phyloP scores from a whole-genome alignment of 2,888 invertebrate genomes.

The Doris montereyensis region DNA sequence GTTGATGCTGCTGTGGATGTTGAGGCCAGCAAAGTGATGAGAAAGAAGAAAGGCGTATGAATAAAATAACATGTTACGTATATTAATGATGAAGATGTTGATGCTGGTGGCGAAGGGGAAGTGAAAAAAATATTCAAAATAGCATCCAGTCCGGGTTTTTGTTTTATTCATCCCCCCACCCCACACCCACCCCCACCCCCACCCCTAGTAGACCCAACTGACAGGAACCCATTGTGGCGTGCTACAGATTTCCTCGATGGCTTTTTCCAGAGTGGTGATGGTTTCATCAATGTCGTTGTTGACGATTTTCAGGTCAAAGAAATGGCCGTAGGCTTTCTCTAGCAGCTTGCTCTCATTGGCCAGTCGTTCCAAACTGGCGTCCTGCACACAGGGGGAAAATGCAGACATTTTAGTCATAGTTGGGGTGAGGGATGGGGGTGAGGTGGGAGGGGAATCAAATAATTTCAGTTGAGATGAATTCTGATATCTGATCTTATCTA shows the following conservation, averaged over 20 bases:
- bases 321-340: constrained; percentile 97
- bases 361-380: constrained; percentile 95
- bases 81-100: too few relatives aligned
- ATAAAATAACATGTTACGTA: too few relatives aligned
- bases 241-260: constrained; percentile 85
- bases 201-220: constrained; percentile 90
- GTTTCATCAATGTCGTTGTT: constrained; percentile 99
- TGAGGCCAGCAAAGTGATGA: too few relatives aligned
- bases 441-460: too few relatives aligned
- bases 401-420: constrained; percentile 73
- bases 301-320: constrained; percentile 97
- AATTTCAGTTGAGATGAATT: too few relatives aligned
- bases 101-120: too few relatives aligned
- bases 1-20: too few relatives aligned
- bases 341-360: constrained; percentile 97
- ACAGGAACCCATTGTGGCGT: constrained; percentile 98
- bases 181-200: constrained; percentile 37
- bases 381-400: constrained; percentile 80
- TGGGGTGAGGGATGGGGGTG: neutral
- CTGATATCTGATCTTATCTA: too few relatives aligned
- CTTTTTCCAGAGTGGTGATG: constrained; percentile 90
- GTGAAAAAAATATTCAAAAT: too few relatives aligned
- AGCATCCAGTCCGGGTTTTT: too few relatives aligned
- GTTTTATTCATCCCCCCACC: constrained; percentile 41
- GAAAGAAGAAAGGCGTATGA: too few relatives aligned